Conservation (phyloP, 2,888 invertebrate species). For the Leptogaster cylindrica region DNA sequence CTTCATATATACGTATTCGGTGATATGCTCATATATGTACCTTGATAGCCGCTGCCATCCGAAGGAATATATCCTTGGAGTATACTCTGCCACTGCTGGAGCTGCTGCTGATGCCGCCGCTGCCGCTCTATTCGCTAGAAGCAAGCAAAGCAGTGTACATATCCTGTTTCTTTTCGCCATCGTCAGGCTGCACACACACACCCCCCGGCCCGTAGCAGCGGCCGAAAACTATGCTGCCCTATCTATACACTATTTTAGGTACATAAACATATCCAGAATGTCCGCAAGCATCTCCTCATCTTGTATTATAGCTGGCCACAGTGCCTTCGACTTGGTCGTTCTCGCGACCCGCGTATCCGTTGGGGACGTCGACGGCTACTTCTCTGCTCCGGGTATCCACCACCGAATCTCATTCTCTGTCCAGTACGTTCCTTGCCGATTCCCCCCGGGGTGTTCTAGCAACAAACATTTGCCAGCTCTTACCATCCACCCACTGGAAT, state of each 20-base stretch:
- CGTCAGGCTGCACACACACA: background rate
- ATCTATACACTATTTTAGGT: constrained; percentile 25
- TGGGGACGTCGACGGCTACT: constrained; percentile 46
- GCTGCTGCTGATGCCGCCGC: background rate
- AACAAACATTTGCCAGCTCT: constrained; percentile 13
- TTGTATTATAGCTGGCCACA: constrained; percentile 44
- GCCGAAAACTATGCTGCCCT: constrained; percentile 25
- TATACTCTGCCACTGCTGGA: constrained; percentile 4
- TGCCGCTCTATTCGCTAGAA: background rate
- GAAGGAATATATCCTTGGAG: constrained; percentile 35
- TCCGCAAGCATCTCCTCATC: constrained; percentile 46
- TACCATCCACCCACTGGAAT: background rate
- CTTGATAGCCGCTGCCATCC: constrained; percentile 27
- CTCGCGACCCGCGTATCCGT: constrained; percentile 49
- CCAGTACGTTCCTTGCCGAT: too few species aligned
- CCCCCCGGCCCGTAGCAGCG: constrained; percentile 1
- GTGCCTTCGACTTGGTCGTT: constrained; percentile 47
- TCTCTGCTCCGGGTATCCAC: constrained; percentile 28
- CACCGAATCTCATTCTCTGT: background rate
- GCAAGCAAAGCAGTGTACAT: constrained; percentile 7
- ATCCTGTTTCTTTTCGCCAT: constrained; percentile 4
- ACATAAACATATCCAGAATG: constrained; percentile 37
- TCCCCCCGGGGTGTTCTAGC: constrained; percentile 9
- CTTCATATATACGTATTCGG: constrained; percentile 19
- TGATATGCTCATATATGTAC: constrained; percentile 1